A percentile compares a stretch with the other conserved stretches of the same genome.
Evolutionary conservation across 2,797 vertebrate species (phyloP).

Genomic region (Percopsis omiscomaycus): DNA sequence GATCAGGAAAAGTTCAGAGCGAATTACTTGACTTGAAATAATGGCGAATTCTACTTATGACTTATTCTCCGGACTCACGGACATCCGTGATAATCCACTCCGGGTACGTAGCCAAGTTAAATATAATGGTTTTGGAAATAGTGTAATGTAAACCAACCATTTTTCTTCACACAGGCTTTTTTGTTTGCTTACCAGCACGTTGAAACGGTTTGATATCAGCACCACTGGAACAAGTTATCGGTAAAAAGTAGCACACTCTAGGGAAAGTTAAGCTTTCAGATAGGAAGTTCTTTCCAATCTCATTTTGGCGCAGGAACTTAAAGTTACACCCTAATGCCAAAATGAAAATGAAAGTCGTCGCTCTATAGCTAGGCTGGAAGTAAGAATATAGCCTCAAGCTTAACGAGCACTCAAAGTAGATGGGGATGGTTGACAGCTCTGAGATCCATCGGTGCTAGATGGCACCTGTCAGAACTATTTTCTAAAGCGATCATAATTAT

Average conservation of each 20-base stretch:
- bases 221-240: neutral
- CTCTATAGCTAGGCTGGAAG: slow-evolving; percentile 10
- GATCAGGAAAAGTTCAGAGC: neutral
- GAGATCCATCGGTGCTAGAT: slow-evolving; percentile 39
- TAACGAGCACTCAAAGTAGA: slow-evolving; percentile 51
- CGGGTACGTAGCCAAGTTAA: slow-evolving; percentile 51
- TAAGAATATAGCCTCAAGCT: slow-evolving; percentile 27
- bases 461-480: slow-evolving; percentile 46
- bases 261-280: slow-evolving; percentile 3
- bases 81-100: slow-evolving; percentile 62
- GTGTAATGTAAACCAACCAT: neutral
- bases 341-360: slow-evolving; percentile 23
- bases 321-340: slow-evolving; percentile 22
- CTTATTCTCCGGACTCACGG: slow-evolving; percentile 30
- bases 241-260: neutral
- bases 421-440: slow-evolving; percentile 20
- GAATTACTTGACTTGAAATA: slow-evolving; percentile 20
- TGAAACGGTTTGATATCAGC: slow-evolving; percentile 23
- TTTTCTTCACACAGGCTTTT: neutral
- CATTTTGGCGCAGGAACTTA: slow-evolving; percentile 7
- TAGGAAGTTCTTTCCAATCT: slow-evolving; percentile 17
- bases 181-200: slow-evolving; percentile 10
- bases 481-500: slow-evolving; percentile 31
- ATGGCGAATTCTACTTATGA: slow-evolving; percentile 60
- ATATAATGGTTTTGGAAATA: neutral